These are phyloP conservation scores for Gouania willdenowi DNA, from an alignment of 2,797 vertebrate species.

Conservation along the genomic window DNA sequence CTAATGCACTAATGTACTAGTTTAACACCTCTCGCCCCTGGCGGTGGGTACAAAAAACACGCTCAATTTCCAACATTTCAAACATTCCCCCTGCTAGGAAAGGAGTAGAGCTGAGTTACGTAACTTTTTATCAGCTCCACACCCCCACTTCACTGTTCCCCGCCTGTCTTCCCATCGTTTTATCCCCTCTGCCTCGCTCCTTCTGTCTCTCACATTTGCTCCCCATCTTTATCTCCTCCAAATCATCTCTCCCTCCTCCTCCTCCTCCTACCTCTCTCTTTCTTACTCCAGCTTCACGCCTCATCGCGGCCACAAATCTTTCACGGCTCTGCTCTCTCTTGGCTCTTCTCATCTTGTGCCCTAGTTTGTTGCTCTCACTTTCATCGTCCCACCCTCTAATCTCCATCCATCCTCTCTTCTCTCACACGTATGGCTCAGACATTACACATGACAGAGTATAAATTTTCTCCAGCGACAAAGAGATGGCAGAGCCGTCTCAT, in stretches of 20 bases:
- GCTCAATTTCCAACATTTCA: constrained; percentile 11
- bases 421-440: not conserved
- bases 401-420: constrained; percentile 10
- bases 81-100: constrained; percentile 2
- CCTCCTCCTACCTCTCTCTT: not conserved
- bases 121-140: constrained; percentile 23
- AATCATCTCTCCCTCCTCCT: constrained; percentile 1
- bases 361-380: constrained; percentile 3
- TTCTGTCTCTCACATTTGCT: constrained; percentile 19
- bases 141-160: not conserved
- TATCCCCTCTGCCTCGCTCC: constrained; percentile 14
- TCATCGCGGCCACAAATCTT: constrained; percentile 31
- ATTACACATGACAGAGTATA: constrained; percentile 2
- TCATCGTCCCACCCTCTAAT: not conserved
- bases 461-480: not conserved
- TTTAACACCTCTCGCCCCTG: not conserved
- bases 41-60: constrained; percentile 14
- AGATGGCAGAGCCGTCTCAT: not conserved
- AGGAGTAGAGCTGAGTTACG: not conserved
- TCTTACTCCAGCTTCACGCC: constrained; percentile 5
- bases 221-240: not conserved
- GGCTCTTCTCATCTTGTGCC: constrained; percentile 1
- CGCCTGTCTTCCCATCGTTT: constrained; percentile 13
- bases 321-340: constrained; percentile 21
- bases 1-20: no score